A percentile compares a stretch with the other conserved stretches of the same genome.
Evolutionary conservation across 64 coral and sea anemone species (phyloP).

Genomic region (Acropora tenuis): DNA sequence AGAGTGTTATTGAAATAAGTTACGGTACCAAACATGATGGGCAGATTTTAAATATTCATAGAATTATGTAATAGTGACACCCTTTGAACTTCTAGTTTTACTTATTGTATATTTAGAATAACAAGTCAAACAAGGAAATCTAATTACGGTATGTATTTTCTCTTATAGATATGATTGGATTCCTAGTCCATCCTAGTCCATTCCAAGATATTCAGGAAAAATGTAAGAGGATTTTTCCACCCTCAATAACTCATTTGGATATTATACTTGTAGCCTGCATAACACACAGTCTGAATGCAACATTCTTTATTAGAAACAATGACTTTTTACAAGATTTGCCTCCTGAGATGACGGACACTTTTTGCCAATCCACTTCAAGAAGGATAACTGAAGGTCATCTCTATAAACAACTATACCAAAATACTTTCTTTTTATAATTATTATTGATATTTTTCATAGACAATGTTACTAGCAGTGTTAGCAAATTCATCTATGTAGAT

Average conservation of each 20-base stretch:
- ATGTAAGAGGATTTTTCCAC: constrained; percentile 80
- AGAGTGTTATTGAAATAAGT: neutral
- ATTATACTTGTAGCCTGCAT: constrained; percentile 84
- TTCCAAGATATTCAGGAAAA: constrained; percentile 70
- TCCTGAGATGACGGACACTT: constrained; percentile 50
- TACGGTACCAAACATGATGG: neutral
- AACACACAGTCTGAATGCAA: constrained; percentile 74
- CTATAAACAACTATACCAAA: neutral
- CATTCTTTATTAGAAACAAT: constrained; percentile 74
- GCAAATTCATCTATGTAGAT: too few relatives aligned
- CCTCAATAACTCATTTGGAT: constrained; percentile 91
- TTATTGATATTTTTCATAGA: too few relatives aligned
- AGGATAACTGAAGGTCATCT: constrained; percentile 57
- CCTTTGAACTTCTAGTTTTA: too few relatives aligned
- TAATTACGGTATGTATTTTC: neutral
- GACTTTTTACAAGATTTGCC: constrained; percentile 70
- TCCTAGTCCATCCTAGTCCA: constrained; percentile 43
- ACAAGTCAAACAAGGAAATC: too few relatives aligned
- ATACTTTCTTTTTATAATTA: too few relatives aligned
- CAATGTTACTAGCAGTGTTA: too few relatives aligned
- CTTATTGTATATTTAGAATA: too few relatives aligned
- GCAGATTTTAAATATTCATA: neutral
- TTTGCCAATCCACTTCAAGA: constrained; percentile 57
- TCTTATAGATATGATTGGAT: constrained; percentile 83
- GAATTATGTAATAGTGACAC: too few relatives aligned